Base-by-base conservation (phyloP, 2,113 vertebrate genomes). In the Neotragus pygmaeus region DNA sequence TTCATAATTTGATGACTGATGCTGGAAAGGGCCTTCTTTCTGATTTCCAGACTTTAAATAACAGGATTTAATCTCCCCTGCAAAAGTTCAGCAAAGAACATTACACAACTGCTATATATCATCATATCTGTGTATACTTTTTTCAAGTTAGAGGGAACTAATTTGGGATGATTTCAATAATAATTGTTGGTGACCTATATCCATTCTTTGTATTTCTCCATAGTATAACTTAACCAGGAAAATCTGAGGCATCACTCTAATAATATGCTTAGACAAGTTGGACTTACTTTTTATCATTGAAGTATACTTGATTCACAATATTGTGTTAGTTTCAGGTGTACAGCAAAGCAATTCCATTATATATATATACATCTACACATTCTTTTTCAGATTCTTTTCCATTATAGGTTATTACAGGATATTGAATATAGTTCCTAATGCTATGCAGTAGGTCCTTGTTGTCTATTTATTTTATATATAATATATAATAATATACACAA, bases 51-150 rank as follows among this genome's bases (percentile, higher is more conserved):
- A 97, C 96, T 98, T 99, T 92, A 99, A 92, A 82, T 99, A 99
- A 96, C 98, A 99, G 94, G 99, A 99, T 88, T 97, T 98, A 96
- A 99, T 98, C 94, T 99, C 99, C 45, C 99, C 99, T 99, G 98
- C 7, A 57, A 97, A 51, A 83, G 33, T 85, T 45, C 28, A 91
- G 94, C 70, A 64, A 45, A 91, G 82, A 51, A 60, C 8, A 60
- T 73, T 73, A 75, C 16, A 36, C 43, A 39, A 16, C 7, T 49
- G 33, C 60, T 23, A 4, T 19, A 15, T 11, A 39, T 10, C 8
- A 49, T 27, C 27, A 57, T 82, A n/a, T 39, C 36, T 23, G 6
- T 16, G 36, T 43, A 28, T 0, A 10, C 1, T 3, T 5, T 62
- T 60, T 70, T n/a, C 36, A 51, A 27, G 45, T 27, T 30, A 86